phyloP scores from a whole-genome alignment of 2,888 invertebrate genomes.

The Theodoxus fluviatilis region DNA sequence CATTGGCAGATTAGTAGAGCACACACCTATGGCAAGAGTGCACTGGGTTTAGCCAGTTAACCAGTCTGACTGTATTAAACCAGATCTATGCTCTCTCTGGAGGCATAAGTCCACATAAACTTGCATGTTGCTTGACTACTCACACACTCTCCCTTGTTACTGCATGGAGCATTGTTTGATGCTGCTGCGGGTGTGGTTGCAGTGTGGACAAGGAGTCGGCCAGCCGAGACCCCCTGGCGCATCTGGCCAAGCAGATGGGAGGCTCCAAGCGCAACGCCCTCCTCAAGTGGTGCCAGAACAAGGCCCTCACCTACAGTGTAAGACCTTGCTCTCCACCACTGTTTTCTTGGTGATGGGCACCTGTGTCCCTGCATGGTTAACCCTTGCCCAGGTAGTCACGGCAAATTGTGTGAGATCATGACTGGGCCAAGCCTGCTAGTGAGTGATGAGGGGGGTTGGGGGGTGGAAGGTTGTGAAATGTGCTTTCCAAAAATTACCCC shows the following conservation, averaged over 20 bases:
- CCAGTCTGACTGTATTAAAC: background rate
- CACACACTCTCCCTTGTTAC: too few species aligned
- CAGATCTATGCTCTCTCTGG: background rate
- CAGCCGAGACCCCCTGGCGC: slow-evolving; percentile 79
- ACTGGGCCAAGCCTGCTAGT: too few species aligned
- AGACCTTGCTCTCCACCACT: slow-evolving; percentile 29
- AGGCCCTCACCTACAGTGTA: slow-evolving; percentile 79
- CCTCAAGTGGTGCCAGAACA: slow-evolving; percentile 95
- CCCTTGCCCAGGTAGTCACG: too few species aligned
- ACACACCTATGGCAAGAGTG: background rate
- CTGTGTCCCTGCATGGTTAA: too few species aligned
- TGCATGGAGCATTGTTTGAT: too few species aligned
- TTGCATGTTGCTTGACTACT: background rate
- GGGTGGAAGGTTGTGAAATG: too few species aligned
- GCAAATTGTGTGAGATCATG: too few species aligned
- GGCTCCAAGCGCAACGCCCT: slow-evolving; percentile 94
- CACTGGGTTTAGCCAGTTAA: background rate
- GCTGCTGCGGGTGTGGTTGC: background rate
- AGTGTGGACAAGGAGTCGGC: background rate
- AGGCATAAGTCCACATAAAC: too few species aligned
- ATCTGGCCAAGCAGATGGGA: slow-evolving; percentile 84
- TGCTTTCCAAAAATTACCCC: too few species aligned
- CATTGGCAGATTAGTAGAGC: too few species aligned
- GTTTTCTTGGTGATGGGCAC: background rate
- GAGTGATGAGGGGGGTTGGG: too few species aligned